These are phyloP conservation scores for Cynodonichthys magdalenae DNA, from an alignment of 2,797 vertebrate species.

Conservation along the genomic window DNA sequence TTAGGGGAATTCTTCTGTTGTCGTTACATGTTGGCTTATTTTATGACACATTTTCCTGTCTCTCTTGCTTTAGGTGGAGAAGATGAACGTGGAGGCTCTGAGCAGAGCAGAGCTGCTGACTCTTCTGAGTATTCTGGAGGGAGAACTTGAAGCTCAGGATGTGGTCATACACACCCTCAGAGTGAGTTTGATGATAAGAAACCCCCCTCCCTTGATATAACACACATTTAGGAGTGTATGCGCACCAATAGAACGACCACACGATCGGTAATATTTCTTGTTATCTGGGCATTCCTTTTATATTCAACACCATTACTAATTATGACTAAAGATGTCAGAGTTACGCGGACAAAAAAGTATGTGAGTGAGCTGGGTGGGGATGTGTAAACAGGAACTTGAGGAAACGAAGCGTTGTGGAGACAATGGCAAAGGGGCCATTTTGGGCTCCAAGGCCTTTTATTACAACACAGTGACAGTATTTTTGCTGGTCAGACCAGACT, in stretches of 20 bases:
- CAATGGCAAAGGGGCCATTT: conserved; percentile 58
- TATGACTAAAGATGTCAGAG: conserved; percentile 25
- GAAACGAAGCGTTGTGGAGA: conserved; percentile 60
- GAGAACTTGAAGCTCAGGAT: conserved; percentile 96
- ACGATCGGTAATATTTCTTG: neutral
- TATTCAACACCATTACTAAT: neutral
- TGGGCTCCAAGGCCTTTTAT: conserved; percentile 40
- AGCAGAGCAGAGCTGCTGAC: conserved; percentile 95
- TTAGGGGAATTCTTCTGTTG: conserved; percentile 1
- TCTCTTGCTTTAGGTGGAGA: conserved; percentile 83
- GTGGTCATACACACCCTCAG: conserved; percentile 95
- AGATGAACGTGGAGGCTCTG: conserved; percentile 98
- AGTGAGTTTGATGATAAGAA: conserved; percentile 77
- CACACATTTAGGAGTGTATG: neutral
- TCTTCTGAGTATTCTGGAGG: conserved; percentile 96
- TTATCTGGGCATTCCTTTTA: neutral
- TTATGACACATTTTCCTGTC: neutral
- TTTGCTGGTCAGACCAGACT: conserved; percentile 18
- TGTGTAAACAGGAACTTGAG: conserved; percentile 72
- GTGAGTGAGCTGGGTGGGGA: conserved; percentile 52
- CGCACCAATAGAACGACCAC: neutral
- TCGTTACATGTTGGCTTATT: conserved; percentile 2
- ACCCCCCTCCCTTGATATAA: neutral
- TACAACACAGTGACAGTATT: conserved; percentile 20
- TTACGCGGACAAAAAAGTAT: conserved; percentile 55